phyloP scores from a whole-genome alignment of 2,888 invertebrate genomes.

The Brenthis ino region DNA sequence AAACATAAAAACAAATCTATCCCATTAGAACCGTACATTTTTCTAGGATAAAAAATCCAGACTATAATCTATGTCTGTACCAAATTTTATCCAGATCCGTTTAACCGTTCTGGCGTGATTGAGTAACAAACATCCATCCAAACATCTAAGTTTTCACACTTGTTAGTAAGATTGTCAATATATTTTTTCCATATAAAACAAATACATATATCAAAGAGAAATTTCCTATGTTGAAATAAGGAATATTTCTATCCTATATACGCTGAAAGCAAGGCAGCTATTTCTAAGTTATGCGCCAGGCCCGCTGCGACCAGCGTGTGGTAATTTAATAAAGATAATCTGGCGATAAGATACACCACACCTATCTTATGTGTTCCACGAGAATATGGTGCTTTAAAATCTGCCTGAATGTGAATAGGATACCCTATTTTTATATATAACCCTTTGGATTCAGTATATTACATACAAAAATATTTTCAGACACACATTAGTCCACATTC shows the following conservation, averaged over 20 bases:
- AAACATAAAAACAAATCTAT: too few species aligned
- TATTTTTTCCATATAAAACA: background rate
- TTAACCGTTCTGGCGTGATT: too few species aligned
- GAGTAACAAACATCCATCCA: too few species aligned
- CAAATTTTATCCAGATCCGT: too few species aligned
- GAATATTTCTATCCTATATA: slow-evolving; percentile 45
- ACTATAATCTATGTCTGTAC: too few species aligned
- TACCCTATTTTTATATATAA: slow-evolving; percentile 17
- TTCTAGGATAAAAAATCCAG: too few species aligned
- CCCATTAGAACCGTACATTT: too few species aligned
- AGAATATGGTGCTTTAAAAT: slow-evolving; percentile 33
- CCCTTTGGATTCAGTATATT: background rate
- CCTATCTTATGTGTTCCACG: slow-evolving; percentile 33
- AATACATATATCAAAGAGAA: slow-evolving; percentile 27
- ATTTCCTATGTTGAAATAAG: slow-evolving; percentile 43
- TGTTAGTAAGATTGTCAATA: background rate
- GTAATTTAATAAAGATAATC: slow-evolving; percentile 78
- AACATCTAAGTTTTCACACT: background rate
- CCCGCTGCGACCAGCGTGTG: slow-evolving; percentile 74
- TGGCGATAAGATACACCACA: slow-evolving; percentile 50
- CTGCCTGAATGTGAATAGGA: slow-evolving; percentile 32
- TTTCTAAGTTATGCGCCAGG: slow-evolving; percentile 46
- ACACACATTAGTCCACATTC: too few species aligned
- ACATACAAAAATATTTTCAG: too few species aligned
- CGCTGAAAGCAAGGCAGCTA: slow-evolving; percentile 45